Evolutionary conservation across 2,113 vertebrate genomes (phyloP).

Genomic region (Leucopsar rothschildi): DNA sequence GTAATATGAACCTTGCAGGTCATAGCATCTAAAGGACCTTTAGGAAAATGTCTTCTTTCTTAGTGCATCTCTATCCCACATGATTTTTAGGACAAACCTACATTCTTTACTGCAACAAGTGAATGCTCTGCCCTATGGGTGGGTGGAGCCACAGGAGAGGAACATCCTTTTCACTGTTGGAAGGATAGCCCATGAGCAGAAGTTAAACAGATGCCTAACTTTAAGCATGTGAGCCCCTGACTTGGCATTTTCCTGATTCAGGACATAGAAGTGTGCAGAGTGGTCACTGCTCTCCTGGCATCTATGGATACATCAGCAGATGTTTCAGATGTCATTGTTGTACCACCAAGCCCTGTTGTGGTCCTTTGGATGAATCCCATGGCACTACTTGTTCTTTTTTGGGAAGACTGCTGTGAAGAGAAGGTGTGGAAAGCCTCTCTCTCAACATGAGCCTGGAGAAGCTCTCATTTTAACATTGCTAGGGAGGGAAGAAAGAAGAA

Average conservation of each 20-base stretch:
- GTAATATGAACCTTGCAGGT: neutral
- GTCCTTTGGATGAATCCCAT: neutral
- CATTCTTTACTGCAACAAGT: neutral
- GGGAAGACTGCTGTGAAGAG: neutral
- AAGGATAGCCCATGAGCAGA: neutral
- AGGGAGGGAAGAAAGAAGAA: neutral
- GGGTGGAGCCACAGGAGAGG: neutral
- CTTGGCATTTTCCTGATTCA: neutral
- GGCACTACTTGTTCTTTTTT: neutral
- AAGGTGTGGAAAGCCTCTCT: neutral
- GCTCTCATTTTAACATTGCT: neutral
- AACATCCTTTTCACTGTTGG: neutral
- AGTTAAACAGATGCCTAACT: neutral
- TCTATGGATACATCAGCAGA: rapidly evolving
- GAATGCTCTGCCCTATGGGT: neutral
- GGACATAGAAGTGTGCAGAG: neutral
- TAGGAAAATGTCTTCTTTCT: neutral
- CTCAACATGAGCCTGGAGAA: neutral
- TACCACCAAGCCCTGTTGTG: neutral
- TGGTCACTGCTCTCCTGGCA: neutral
- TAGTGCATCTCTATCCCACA: neutral
- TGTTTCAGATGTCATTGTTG: neutral
- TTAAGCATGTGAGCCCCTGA: neutral
- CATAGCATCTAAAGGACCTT: neutral
- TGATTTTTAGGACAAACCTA: neutral